Evolutionary conservation across 2,113 vertebrate species (phyloP).

Genomic region (Scortum barcoo): DNA sequence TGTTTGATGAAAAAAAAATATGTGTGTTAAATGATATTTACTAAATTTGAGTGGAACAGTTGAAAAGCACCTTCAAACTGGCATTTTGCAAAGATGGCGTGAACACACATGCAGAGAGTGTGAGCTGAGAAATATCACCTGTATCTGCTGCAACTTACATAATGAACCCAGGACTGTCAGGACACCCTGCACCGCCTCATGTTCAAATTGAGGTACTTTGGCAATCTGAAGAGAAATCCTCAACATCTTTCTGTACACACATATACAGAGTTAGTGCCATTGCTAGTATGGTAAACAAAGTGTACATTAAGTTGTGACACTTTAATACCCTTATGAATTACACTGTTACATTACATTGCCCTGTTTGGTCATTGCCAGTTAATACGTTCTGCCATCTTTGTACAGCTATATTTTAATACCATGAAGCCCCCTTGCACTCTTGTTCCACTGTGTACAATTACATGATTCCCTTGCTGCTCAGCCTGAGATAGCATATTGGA

Average conservation of each 20-base stretch:
- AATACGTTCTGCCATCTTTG: not conserved
- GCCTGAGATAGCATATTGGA: conserved; percentile 1
- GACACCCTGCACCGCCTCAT: conserved; percentile 8
- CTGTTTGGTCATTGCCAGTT: not conserved
- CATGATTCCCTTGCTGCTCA: not conserved
- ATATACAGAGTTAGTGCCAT: not conserved
- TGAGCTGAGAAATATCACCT: not conserved
- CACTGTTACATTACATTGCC: not conserved
- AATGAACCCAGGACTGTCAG: not conserved
- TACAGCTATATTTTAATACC: not conserved
- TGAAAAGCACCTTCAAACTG: not conserved
- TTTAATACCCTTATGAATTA: too few species aligned
- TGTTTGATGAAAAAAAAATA: not conserved
- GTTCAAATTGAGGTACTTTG: conserved; percentile 10
- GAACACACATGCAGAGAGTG: not conserved
- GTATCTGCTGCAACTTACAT: not conserved
- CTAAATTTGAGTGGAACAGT: too few species aligned
- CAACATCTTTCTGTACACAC: not conserved
- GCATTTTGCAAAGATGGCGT: not conserved
- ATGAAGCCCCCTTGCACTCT: not conserved
- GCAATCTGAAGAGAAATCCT: conserved; percentile 13
- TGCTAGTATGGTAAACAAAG: not conserved
- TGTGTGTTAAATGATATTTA: not conserved
- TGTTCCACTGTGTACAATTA: not conserved
- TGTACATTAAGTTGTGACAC: not conserved